Evolutionary conservation across 2,113 vertebrate species (phyloP), one percentile per base, ranked within the genome.

Genomic region (Vulpes lagopus): DNA sequence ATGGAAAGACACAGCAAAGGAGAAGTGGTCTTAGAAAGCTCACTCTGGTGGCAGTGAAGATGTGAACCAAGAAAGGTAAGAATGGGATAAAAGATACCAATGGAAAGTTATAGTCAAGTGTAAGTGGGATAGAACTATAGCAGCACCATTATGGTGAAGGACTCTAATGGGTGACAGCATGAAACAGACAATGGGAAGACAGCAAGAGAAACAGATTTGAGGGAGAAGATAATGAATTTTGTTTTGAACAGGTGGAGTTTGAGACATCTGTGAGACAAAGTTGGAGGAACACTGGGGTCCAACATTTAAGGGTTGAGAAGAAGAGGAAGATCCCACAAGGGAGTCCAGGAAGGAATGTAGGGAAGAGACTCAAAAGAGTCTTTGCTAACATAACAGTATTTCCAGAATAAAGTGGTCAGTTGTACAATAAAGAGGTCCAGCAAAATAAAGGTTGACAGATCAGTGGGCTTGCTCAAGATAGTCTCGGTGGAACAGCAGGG

Each of bases 1-100:
- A 79, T 53, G 49, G 49, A 64, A 65, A 87, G 74, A 91, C n/a
- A 27, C 67, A 88, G 25, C 69, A 71, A 65, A 71, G 60, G 59
- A 78, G 38, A 79, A 87, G 76, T 23, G 15, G 25, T 80, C 62
- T 92, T 91, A 76, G 38, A 90, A 95, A 49, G 84, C 65, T 53
- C 32, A 53, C 2, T 59, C 23, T 86, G 49, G 57, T 51, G 10
- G n/a, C 73, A 78, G 23, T 49, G 3, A 87, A 88, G 60, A 62
- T 25, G 59, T 35, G 64, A 69, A 84, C 11, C 22, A 11, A 82
- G 19, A 12, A 32, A 76, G 55, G 74, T 35, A 88, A 87, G 71
- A 55, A 67, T 10, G 22, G 20, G 65, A 59, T 65, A 67, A 53
- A 35, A 79, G 43, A 59, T 20, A 69, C 2, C 43, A 64, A 5